phyloP scores from a whole-genome alignment of 2,113 vertebrate species.

The Rhadina sibilatrix region DNA sequence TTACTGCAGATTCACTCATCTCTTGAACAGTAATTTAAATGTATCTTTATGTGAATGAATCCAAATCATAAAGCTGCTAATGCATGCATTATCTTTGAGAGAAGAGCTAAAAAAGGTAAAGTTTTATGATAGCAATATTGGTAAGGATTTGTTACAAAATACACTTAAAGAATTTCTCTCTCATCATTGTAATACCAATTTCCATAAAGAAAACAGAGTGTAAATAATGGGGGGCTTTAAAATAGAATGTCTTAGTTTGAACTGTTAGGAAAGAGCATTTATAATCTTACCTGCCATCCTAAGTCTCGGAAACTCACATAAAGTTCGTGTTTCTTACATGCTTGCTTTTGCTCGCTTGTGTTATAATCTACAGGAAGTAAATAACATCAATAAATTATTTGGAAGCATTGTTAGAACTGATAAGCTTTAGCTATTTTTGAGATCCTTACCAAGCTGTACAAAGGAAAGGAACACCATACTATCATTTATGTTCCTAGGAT shows the following conservation, averaged over 20 bases:
- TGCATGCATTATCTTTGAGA: not conserved
- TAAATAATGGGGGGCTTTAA: not conserved
- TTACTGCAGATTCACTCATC: not conserved
- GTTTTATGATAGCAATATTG: fast-evolving
- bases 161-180: not conserved
- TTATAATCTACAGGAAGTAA: slow-evolving; percentile 84
- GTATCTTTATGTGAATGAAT: not conserved
- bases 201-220: not conserved
- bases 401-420: not conserved
- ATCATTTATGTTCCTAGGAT: not conserved
- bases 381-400: not conserved
- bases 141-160: not conserved
- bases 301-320: slow-evolving; percentile 98
- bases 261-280: not conserved
- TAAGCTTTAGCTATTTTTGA: not conserved
- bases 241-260: not conserved
- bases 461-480: not conserved
- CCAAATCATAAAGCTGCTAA: not conserved
- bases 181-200: not conserved
- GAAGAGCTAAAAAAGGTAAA: not conserved
- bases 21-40: not conserved
- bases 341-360: slow-evolving; percentile 96
- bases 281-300: slow-evolving; percentile 91
- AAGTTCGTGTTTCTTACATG: slow-evolving; percentile 98
- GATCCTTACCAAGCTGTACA: not conserved